Evolutionary conservation across 2,113 vertebrate genomes (phyloP), one percentile per base, ranked within the genome.

Genomic region (Dascyllus trimaculatus): DNA sequence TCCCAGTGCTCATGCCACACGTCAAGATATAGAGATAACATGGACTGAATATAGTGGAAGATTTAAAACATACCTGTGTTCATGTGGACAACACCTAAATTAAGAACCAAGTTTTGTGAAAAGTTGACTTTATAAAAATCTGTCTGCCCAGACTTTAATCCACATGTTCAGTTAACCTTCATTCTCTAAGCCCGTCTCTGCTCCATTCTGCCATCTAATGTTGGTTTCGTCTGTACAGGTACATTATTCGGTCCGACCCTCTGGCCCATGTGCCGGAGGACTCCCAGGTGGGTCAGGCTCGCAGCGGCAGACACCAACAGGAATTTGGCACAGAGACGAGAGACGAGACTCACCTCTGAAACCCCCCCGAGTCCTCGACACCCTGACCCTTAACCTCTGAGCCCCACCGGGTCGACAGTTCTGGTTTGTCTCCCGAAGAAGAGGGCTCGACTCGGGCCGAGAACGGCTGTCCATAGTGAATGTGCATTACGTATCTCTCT

Each of bases 221-320:
- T 48, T 17, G 6, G 22, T 51, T 43, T 25, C 62, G 65, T 70
- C 53, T 51, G 2, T 0, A 0, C 80, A 99, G 97, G 93, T 99
- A 99, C 86, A 96, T 99, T 81, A 99, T 99, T 88, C 96, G 98
- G 32, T 97, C 96, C 0, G 98, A 99, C 81, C 98, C 98, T 0
- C 92, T 99, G 86, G 98, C 98, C 0, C 97, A 99, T 1, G 91
- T 99, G 76, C 94, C 96, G 18, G 95, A 96, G 1, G 64, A 95
- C 92, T 81, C 95, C 53, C 91, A 89, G 45, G 78, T 88, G 76
- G 90, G 88, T 4, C 94, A 82, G 73, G 90, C 94, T 68, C 91
- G 88, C 73, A 91, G 94, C 89, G 81, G 88, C 71, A 93, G 90
- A 90, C 85, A 93, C 88, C 96, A 93, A 82, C 92, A 95, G 84